Conservation (phyloP, 2,113 vertebrate species). For the Hippocampus mohnikei region DNA sequence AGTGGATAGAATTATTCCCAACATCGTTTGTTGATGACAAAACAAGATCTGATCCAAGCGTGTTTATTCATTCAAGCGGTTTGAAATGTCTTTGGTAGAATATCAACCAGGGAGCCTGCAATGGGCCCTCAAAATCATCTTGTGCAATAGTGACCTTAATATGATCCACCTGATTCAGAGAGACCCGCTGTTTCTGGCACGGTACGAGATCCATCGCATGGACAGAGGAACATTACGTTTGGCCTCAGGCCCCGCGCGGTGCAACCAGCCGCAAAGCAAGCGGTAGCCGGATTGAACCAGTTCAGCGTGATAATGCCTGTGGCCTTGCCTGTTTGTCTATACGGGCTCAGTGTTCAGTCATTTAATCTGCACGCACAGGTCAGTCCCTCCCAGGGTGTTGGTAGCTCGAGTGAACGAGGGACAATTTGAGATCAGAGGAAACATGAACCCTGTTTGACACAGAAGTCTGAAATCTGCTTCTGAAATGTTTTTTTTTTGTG, state of each 20-base stretch:
- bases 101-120: neutral
- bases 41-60: neutral
- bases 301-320: slow-evolving; percentile 46
- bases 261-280: slow-evolving; percentile 27
- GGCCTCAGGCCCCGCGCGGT: slow-evolving; percentile 2
- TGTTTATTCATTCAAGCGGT: neutral
- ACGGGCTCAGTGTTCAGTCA: slow-evolving; percentile 43
- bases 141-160: slow-evolving; percentile 31
- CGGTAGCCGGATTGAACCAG: slow-evolving; percentile 53
- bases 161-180: slow-evolving; percentile 38
- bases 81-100: neutral
- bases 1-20: neutral
- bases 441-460: slow-evolving; percentile 28
- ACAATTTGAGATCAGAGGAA: slow-evolving; percentile 37
- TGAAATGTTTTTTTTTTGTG: too few species aligned
- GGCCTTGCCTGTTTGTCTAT: slow-evolving; percentile 25
- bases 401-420: slow-evolving; percentile 1
- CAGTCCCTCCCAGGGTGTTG: slow-evolving; percentile 12
- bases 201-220: slow-evolving; percentile 9
- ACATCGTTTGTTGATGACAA: neutral
- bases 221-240: slow-evolving; percentile 23
- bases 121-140: neutral
- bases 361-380: slow-evolving; percentile 52
- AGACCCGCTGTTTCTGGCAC: neutral
- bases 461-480: too few species aligned